Evolutionary conservation across 1,140 invertebrate species (phyloP), one percentile per base, ranked within the genome.

Genomic region (Cotesia chilonis): DNA sequence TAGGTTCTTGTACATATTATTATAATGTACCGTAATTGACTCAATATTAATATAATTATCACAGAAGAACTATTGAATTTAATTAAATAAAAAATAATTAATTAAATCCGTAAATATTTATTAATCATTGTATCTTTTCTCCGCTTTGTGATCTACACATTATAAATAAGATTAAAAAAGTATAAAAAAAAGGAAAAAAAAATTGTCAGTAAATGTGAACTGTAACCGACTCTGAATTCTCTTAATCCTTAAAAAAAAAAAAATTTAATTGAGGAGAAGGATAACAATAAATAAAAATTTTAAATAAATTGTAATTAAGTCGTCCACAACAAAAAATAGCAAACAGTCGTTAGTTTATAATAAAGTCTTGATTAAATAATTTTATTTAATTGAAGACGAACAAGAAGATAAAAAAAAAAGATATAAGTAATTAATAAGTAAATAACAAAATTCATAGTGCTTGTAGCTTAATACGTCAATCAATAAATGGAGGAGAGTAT

Each of bases 1-100:
- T 81, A 75, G 76, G 76, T 82, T 81, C 75, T 78, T 82, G 80
- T 82, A 83, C 76, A 82, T 82, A 82, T 77, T 79, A 75, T 70
- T 51, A 73, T 75, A 76, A 73, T 77, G 74, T 82, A 78, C 75
- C 63, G 63, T 70, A 73, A 75, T 72, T 70, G 73, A 78, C 60
- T 77, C 35, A 61, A 75, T 77, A 70, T 69, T 74, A 73, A 78
- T 75, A 55, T 55, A 55, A 17, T 73, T 70, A 73, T 37, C 68
- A 71, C 72, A 66, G 52, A 76, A 17, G 68, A 66, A 75, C 69
- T 72, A 69, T 74, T 73, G 69, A 71, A 52, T 65, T 68, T 55
- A 71, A 68, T 73, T 68, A 59, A 54, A 38, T 66, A 70, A 41
- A 64, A 66, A 65, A 17, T 37, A 66, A 63, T 10, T 54, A 64